Percentiles rank a stretch among this genome's conserved stretches.
These are phyloP conservation scores for Artibeus jamaicensis DNA, from an alignment of 2,797 vertebrate species.

Conservation along the genomic window DNA sequence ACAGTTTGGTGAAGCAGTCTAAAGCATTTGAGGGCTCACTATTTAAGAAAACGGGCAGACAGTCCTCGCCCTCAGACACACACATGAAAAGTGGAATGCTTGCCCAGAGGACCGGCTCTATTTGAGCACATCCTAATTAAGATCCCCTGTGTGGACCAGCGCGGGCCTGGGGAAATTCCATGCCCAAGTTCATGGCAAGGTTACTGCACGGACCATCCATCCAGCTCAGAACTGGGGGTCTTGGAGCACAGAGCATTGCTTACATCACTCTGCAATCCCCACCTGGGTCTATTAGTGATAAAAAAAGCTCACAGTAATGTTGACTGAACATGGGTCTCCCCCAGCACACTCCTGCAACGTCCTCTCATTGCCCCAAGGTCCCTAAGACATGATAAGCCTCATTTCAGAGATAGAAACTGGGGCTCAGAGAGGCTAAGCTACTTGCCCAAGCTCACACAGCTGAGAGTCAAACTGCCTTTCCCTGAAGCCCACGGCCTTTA, in stretches of 20 bases:
- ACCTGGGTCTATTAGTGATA: background rate
- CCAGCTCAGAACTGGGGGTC: background rate
- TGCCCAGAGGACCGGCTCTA: background rate
- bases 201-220: accelerated
- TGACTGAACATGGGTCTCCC: accelerated
- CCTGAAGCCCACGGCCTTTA: accelerated
- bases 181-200: background rate
- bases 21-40: background rate
- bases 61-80: background rate
- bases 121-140: background rate
- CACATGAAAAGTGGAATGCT: background rate
- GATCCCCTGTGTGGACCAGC: background rate
- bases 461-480: background rate
- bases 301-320: background rate
- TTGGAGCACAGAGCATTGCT: accelerated
- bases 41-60: slow-evolving; percentile 35
- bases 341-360: accelerated
- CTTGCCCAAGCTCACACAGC: background rate
- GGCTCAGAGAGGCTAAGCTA: background rate
- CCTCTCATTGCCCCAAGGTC: background rate
- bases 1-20: background rate
- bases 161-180: background rate
- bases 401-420: background rate
- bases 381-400: background rate
- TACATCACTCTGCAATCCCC: accelerated